These are phyloP conservation scores for Acanthosepion esculentum DNA, from an alignment of 2,888 invertebrate genomes.

Conservation along the genomic window DNA sequence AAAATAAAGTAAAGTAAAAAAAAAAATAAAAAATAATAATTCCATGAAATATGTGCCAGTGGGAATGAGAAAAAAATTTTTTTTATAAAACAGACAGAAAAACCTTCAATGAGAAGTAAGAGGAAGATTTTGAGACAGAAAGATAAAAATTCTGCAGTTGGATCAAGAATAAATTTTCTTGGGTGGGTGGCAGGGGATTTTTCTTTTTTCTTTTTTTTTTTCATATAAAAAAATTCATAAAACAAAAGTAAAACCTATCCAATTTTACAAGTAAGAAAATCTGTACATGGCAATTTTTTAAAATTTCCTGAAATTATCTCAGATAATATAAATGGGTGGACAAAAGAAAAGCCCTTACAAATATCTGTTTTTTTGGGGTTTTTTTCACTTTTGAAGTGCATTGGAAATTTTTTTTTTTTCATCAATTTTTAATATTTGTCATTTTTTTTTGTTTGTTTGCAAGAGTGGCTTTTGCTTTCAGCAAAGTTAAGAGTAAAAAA, in stretches of 20 bases:
- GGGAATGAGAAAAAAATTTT: neutral
- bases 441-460: neutral
- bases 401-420: neutral
- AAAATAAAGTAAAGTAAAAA: neutral
- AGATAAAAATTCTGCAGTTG: neutral
- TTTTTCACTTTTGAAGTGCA: no score
- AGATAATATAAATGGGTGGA: neutral
- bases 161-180: neutral
- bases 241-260: neutral
- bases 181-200: neutral
- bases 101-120: neutral
- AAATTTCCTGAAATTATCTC: neutral
- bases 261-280: conserved; percentile 12
- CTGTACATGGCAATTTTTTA: conserved; percentile 4
- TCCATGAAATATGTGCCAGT: neutral
- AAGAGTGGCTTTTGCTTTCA: neutral
- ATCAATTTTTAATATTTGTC: neutral
- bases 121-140: neutral
- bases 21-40: neutral
- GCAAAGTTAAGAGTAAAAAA: neutral
- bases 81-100: conserved; percentile 1
- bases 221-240: neutral
- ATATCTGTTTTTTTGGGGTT: neutral
- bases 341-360: neutral
- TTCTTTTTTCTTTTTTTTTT: neutral